Conservation (phyloP, 2,888 invertebrate genomes). For the Leptinotarsa tumamoca region DNA sequence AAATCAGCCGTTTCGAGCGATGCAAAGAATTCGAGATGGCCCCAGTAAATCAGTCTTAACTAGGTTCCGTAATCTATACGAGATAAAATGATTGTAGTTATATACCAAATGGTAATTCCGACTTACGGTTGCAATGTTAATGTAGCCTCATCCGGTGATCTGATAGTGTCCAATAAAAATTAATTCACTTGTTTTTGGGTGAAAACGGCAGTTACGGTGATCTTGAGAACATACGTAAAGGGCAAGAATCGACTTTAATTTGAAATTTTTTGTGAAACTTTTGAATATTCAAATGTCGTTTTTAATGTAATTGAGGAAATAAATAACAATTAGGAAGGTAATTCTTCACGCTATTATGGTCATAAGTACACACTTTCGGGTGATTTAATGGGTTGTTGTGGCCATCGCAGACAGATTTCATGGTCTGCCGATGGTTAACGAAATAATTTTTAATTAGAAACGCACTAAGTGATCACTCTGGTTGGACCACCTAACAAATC, state of each 20-base stretch:
- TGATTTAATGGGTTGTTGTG: slow-evolving; percentile 22
- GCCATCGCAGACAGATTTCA: slow-evolving; percentile 16
- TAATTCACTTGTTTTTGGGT: slow-evolving; percentile 29
- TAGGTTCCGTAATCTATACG: slow-evolving; percentile 13
- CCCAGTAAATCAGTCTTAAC: slow-evolving; percentile 17
- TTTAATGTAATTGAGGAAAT: slow-evolving; percentile 21
- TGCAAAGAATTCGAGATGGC: slow-evolving; percentile 11
- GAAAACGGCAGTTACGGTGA: slow-evolving; percentile 25
- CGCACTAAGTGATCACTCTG: background rate
- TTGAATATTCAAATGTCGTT: slow-evolving; percentile 20
- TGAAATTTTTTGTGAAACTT: slow-evolving; percentile 2
- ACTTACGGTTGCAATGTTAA: slow-evolving; percentile 23
- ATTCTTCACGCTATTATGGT: slow-evolving; percentile 27
- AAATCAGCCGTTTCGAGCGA: slow-evolving; percentile 3
- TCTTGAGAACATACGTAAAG: slow-evolving; percentile 9
- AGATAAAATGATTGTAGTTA: slow-evolving; percentile 22
- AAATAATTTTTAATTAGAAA: slow-evolving; percentile 10
- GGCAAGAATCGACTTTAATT: slow-evolving; percentile 4
- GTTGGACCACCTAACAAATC: too few species aligned
- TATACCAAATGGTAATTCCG: slow-evolving; percentile 6
- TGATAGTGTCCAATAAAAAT: slow-evolving; percentile 31
- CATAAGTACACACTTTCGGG: slow-evolving; percentile 11
- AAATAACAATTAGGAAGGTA: slow-evolving; percentile 24
- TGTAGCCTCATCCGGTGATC: slow-evolving; percentile 23
- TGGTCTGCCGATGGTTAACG: slow-evolving; percentile 5